Conservation (phyloP, 2,797 vertebrate species). For the Sebastes nivosus region DNA sequence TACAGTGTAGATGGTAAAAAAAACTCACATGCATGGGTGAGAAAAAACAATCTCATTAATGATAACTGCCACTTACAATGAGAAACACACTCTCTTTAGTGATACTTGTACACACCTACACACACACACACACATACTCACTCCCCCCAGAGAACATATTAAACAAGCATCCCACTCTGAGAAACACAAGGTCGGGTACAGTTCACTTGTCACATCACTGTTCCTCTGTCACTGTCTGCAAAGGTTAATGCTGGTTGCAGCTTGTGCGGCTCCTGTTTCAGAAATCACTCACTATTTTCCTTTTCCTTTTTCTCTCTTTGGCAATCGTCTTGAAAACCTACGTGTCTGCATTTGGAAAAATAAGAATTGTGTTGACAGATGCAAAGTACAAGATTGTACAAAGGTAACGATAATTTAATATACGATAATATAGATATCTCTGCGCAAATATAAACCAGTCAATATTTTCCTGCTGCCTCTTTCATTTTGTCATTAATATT, state of each 20-base stretch:
- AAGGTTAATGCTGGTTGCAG: not conserved
- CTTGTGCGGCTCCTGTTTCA: not conserved
- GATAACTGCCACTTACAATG: not conserved
- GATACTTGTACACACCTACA: not conserved
- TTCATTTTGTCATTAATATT: not conserved
- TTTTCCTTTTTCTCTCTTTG: not conserved
- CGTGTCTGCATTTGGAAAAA: not conserved
- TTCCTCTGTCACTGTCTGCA: not conserved
- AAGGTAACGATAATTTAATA: not conserved
- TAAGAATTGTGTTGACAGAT: not conserved
- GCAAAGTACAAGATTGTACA: not conserved
- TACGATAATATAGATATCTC: not conserved
- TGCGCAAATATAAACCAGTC: not conserved
- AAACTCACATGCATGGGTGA: not conserved
- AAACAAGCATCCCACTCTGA: not conserved
- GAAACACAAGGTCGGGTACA: not conserved
- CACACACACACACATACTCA: not conserved
- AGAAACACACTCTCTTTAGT: not conserved
- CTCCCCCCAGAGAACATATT: not conserved
- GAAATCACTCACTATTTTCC: not conserved
- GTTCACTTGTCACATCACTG: conserved; percentile 27
- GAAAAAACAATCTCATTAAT: conserved; percentile 6
- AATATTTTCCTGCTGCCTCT: not conserved
- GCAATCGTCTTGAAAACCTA: not conserved
- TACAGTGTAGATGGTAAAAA: not conserved